These are phyloP conservation scores for Ramphastos sulfuratus DNA, from an alignment of 2,113 vertebrate genomes.

Conservation along the genomic window DNA sequence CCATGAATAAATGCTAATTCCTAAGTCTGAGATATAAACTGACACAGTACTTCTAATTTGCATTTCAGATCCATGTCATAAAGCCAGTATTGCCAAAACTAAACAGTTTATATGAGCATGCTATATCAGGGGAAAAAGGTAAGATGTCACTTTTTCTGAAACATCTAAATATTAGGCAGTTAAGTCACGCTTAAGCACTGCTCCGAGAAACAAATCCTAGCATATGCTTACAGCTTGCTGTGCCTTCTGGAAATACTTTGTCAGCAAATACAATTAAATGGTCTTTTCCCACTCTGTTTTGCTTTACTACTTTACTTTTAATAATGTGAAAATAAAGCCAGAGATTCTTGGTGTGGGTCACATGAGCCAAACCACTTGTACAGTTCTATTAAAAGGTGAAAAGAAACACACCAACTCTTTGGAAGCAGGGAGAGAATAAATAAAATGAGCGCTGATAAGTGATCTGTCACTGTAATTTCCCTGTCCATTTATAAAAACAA, in stretches of 20 bases:
- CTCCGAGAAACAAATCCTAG: neutral
- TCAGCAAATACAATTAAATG: neutral
- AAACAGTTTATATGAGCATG: constrained; percentile 83
- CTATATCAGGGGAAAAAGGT: constrained; percentile 79
- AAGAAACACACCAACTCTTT: neutral
- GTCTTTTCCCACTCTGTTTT: neutral
- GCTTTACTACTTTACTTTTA: neutral
- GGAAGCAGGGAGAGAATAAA: neutral
- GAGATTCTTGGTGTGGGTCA: neutral
- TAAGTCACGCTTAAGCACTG: neutral
- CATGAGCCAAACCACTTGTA: neutral
- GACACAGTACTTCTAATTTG: neutral
- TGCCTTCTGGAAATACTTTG: neutral
- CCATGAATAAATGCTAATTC: rapidly evolving
- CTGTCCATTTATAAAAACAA: neutral
- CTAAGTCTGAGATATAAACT: neutral
- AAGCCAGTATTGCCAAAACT: constrained; percentile 92
- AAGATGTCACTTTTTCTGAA: neutral
- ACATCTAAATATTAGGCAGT: neutral
- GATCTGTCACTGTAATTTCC: neutral
- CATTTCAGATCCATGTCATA: constrained; percentile 90
- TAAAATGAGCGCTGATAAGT: neutral
- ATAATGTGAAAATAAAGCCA: neutral
- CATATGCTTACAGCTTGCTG: neutral
- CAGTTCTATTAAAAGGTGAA: neutral